Conservation (phyloP, 2,888 invertebrate species). For the Argyresthia albistria region DNA sequence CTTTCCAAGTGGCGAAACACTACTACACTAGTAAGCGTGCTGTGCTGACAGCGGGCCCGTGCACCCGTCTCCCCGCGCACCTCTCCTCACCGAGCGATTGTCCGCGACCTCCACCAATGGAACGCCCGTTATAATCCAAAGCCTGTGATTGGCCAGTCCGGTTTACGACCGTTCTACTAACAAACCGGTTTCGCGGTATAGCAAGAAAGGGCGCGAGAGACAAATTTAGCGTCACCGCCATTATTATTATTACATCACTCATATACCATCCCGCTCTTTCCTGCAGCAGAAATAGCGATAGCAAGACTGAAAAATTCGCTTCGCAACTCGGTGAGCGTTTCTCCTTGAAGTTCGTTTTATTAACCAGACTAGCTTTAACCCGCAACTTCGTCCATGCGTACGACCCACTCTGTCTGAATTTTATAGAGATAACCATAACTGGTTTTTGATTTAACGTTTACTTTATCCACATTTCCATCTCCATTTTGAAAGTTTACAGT, state of each 20-base stretch:
- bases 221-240: constrained; percentile 41
- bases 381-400: too few relatives aligned
- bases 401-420: background rate
- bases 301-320: background rate
- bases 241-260: background rate
- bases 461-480: too few relatives aligned
- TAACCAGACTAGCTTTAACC: too few relatives aligned
- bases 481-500: too few relatives aligned
- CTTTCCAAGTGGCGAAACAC: constrained; percentile 63
- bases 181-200: constrained; percentile 65
- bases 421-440: too few relatives aligned
- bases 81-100: constrained; percentile 24
- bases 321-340: background rate
- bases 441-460: too few relatives aligned
- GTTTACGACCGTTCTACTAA: constrained; percentile 60
- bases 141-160: constrained; percentile 41
- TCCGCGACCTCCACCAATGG: constrained; percentile 54
- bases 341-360: background rate
- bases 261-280: background rate
- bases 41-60: constrained; percentile 29
- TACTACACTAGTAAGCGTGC: constrained; percentile 44
- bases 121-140: constrained; percentile 42
- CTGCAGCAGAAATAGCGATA: background rate
- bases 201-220: constrained; percentile 63
- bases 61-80: constrained; percentile 41